Base-by-base conservation (phyloP, 2,113 vertebrate species). In the Nibea albiflora region DNA sequence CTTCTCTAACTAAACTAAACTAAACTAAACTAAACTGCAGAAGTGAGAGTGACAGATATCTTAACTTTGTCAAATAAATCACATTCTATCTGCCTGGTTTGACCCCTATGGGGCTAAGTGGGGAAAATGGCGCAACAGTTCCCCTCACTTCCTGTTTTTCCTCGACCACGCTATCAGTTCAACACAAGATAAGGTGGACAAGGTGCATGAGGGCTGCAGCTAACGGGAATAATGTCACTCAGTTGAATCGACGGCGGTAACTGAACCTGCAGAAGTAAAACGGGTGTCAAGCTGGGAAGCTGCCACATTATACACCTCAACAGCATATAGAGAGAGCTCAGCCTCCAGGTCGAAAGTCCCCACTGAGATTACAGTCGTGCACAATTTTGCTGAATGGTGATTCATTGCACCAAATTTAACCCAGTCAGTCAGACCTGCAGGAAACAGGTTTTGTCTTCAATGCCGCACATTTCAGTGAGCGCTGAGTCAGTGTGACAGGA, bases 401-500 rank as follows among this genome's bases (percentile, higher is more conserved):
- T 85, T 90, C 83, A 89, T 17, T 60, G 80, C 80, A 62, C 85
- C 79, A 85, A 73, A 85, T 85, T 77, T 73, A 84, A 73, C 64
- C 58, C 53, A 80, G 79, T 82, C 77, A 65, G 74, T 76, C 60
- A 68, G 42, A 84, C 79, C 78, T 81, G 80, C 74, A 84, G 82
- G 75, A 90, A 86, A 80, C 71, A 52, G 83, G 71, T 68, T 88
- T 85, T 85, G 83, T 88, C 72, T 80, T 69, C 69, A 71, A 4
- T 44, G 66, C 39, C 19, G 46, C 54, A 73, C 71, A 76, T 80
- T 53, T 78, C 52, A 35, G n/a, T 46, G 75, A 83, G 74, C 54
- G 60, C 73, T 81, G 87, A 93, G 80, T 92, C 82, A 87, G 73
- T 81, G 80, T 61, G 71, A 74, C 73, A 56, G 82, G 72, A 77